Percentiles rank a stretch among this genome's conserved stretches.
Evolutionary conservation across 2,797 vertebrate species (phyloP).

Genomic region (Acrossocheilus fasciatus): DNA sequence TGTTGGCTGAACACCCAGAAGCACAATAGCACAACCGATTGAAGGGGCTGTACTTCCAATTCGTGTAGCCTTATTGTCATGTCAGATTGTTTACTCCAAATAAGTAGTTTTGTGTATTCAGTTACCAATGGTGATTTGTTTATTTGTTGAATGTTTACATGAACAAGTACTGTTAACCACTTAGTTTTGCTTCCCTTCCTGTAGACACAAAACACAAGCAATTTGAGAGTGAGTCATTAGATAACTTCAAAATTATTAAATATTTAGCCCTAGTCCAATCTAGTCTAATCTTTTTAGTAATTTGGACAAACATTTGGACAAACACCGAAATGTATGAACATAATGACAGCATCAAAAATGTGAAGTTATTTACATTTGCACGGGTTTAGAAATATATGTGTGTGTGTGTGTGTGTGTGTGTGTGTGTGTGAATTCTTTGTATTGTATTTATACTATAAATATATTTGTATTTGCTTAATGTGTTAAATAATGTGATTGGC

Average conservation of each 20-base stretch:
- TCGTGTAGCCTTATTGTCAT: background rate
- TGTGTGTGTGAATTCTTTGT: no score
- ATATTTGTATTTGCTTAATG: background rate
- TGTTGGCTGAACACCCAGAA: background rate
- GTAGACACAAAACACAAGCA: background rate
- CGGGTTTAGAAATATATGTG: background rate
- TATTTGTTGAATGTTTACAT: background rate
- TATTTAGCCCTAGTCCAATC: background rate
- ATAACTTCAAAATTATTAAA: background rate
- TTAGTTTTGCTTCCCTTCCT: background rate
- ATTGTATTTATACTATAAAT: no score
- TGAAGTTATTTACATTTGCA: background rate
- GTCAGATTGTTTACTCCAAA: background rate
- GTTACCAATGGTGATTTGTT: background rate
- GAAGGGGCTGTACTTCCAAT: background rate
- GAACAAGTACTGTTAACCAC: background rate
- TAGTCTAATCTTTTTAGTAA: background rate
- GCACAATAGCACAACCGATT: background rate
- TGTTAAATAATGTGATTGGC: background rate
- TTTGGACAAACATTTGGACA: background rate
- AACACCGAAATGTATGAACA: background rate
- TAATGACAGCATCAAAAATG: background rate
- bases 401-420: no score
- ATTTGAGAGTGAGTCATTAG: background rate
- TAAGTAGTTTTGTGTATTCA: background rate